These are phyloP conservation scores for Bubo scandiacus DNA, from an alignment of 2,113 vertebrate genomes.

Conservation along the genomic window DNA sequence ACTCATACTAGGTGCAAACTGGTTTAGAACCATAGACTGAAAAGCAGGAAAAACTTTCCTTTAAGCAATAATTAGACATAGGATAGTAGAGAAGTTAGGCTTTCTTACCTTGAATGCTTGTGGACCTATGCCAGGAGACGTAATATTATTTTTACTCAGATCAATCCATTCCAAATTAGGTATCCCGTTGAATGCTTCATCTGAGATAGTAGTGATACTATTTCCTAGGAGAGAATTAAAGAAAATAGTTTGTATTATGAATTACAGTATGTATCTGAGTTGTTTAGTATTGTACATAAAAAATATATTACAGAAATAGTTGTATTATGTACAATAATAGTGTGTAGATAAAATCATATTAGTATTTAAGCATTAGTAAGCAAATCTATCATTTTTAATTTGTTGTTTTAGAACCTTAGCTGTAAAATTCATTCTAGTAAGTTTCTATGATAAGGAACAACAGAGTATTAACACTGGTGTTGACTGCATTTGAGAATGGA, in stretches of 20 bases:
- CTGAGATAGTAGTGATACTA: conserved; percentile 84
- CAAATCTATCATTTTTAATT: not conserved
- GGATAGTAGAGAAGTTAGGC: not conserved
- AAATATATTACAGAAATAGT: not conserved
- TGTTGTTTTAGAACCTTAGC: not conserved
- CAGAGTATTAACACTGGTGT: not conserved
- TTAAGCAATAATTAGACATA: not conserved
- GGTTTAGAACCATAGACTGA: not conserved
- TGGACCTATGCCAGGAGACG: conserved; percentile 78
- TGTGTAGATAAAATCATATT: not conserved
- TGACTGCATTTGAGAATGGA: not conserved
- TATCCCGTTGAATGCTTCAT: conserved; percentile 89
- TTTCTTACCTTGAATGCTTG: conserved; percentile 87
- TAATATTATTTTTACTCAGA: conserved; percentile 90
- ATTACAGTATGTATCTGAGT: not conserved
- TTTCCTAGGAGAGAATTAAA: conserved; percentile 80
- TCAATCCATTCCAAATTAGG: conserved; percentile 95
- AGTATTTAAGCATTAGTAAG: not conserved
- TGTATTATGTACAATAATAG: not conserved
- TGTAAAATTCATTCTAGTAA: not conserved
- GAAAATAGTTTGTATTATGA: not conserved
- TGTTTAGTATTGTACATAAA: not conserved
- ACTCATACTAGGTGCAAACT: not conserved
- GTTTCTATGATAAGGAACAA: not conserved
- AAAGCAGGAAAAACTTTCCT: not conserved